Base-by-base conservation (phyloP, 2,797 vertebrate species). In the Fistularia commersonii region DNA sequence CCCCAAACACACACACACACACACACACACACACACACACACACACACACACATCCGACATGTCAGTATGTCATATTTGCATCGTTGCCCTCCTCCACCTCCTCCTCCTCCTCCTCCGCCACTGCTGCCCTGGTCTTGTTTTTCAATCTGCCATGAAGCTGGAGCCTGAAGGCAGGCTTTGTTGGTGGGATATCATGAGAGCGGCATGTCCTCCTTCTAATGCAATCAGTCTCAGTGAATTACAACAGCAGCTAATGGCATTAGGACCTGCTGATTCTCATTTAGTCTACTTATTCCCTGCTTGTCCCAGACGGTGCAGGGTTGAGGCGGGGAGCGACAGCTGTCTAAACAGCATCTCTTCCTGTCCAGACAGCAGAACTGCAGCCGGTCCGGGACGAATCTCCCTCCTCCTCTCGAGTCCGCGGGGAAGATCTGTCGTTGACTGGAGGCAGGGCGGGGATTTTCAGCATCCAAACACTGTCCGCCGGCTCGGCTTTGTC, bases 201-300 rank as follows among this genome's bases (percentile, higher is more conserved):
- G 78, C 75, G 80, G 64, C 79, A 64, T 75, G 80, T 83, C 80
- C 74, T 82, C 69, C 42, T 45, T 63, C 74, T 91, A 91, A 91
- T 88, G 69, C 68, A 88, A 92, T 92, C 85, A 89, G 69, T 82
- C 76, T 84, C 79, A 85, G 67, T 79, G 57, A 89, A 90, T 90
- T 89, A 87, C 76, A 62, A 68, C 57, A 61, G 69, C 13, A 45
- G 67, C 72, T 90, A 89, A 91, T 83, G 64, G 66, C 72, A 90
- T 92, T 90, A 92, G 69, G 81, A 89, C 80, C 90, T 85, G 88
- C 80, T 92, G 91, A 92, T 85, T 89, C 73, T 86, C 81, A 87
- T 92, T 89, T 77, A 82, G 80, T 58, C 70, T 64, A 72, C 60
- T 88, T 83, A 84, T 45, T 8, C 48, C 31, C 61, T 32, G 54